These are phyloP conservation scores for Megalops cyprinoides DNA, from an alignment of 2,797 vertebrate species.

Conservation along the genomic window DNA sequence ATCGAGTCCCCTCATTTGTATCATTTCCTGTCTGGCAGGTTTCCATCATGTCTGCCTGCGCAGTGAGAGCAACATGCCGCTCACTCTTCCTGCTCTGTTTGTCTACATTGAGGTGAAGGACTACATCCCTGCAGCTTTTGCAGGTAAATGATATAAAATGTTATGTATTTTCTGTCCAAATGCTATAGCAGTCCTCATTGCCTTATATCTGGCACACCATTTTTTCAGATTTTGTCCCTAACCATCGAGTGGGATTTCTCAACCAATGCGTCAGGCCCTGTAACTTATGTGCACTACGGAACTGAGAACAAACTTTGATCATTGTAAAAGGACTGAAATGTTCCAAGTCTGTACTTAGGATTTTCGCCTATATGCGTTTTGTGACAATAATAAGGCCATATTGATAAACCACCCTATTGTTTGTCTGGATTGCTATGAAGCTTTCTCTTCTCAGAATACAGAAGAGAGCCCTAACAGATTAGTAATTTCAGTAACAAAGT, in stretches of 20 bases:
- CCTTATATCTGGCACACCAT: too few species aligned
- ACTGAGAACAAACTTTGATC: too few species aligned
- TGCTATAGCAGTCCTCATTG: conserved; percentile 30
- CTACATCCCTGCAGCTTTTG: conserved; percentile 93
- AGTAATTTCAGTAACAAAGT: not conserved
- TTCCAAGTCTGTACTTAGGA: too few species aligned
- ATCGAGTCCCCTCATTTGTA: conserved; percentile 22
- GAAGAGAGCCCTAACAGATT: not conserved
- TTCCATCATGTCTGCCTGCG: conserved; percentile 93
- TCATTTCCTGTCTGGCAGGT: conserved; percentile 70
- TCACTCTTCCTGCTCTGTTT: conserved; percentile 91
- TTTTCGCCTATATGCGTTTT: too few species aligned
- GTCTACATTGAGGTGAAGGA: conserved; percentile 95
- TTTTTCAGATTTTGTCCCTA: too few species aligned
- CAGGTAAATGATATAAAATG: conserved; percentile 73
- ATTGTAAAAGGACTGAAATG: too few species aligned
- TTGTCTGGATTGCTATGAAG: too few species aligned
- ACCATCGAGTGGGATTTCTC: not conserved
- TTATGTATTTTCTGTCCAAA: conserved; percentile 24
- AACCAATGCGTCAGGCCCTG: not conserved
- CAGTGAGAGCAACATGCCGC: conserved; percentile 91
- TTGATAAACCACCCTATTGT: too few species aligned
- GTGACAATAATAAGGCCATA: not conserved
- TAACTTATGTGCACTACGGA: too few species aligned
- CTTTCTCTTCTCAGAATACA: too few species aligned